Conservation (phyloP, 2,113 vertebrate species). For the Anhinga anhinga region DNA sequence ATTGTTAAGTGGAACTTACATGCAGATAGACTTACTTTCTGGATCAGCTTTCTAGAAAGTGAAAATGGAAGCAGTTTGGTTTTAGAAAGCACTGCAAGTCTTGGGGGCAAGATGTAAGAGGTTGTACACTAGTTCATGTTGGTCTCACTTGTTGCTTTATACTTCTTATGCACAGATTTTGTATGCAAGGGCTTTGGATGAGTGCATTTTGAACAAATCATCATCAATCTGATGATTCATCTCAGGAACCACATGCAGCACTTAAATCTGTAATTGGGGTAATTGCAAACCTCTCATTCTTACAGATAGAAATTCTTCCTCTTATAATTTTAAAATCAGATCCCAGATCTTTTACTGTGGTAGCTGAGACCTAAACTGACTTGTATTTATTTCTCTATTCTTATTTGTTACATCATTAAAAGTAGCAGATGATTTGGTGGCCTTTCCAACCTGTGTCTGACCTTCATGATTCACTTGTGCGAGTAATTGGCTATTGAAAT, state of each 20-base stretch:
- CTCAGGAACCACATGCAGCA: conserved; percentile 1
- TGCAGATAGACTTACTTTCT: neutral
- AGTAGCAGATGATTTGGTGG: conserved; percentile 36
- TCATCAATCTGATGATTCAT: conserved; percentile 50
- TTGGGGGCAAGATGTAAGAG: neutral
- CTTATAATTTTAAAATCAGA: neutral
- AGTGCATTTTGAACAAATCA: conserved; percentile 41
- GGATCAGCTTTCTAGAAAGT: neutral
- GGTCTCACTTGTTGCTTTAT: conserved; percentile 13
- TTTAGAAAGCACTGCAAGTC: neutral
- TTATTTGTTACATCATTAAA: neutral
- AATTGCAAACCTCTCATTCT: conserved; percentile 48
- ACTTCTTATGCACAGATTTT: neutral
- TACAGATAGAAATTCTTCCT: conserved; percentile 22
- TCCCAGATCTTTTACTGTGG: neutral
- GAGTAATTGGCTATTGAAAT: conserved; percentile 66
- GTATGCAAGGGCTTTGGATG: neutral
- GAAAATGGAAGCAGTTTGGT: neutral
- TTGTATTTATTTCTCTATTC: conserved; percentile 6
- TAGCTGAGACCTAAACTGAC: neutral
- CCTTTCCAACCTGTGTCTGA: conserved; percentile 55
- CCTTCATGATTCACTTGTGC: conserved; percentile 62
- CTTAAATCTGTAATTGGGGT: conserved; percentile 30
- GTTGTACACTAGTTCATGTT: neutral
- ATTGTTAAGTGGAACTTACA: neutral